These are phyloP conservation scores for Colinus virginianus DNA, from an alignment of 2,113 vertebrate genomes.

Conservation along the genomic window DNA sequence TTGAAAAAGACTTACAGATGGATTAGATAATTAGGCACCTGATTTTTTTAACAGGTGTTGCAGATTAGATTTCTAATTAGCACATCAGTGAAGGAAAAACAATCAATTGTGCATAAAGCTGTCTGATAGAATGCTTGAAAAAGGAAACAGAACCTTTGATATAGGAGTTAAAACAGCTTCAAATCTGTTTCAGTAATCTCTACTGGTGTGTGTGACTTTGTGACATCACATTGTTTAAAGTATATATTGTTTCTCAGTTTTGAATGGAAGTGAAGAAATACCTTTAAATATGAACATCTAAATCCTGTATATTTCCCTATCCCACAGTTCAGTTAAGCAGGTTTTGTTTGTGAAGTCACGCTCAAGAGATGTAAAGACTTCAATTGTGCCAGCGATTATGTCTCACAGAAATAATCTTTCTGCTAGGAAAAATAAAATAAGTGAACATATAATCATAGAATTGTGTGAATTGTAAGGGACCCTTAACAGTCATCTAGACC, in stretches of 20 bases:
- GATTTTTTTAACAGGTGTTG: constrained; percentile 22
- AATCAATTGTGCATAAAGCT: neutral
- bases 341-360: neutral
- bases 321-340: fast-evolving
- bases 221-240: neutral
- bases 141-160: constrained; percentile 17
- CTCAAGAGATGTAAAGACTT: neutral
- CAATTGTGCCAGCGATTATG: neutral
- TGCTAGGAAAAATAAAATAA: neutral
- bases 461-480: too few relatives aligned
- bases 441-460: too few relatives aligned
- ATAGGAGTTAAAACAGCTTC: constrained; percentile 4
- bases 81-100: constrained; percentile 24
- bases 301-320: neutral
- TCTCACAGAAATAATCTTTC: neutral
- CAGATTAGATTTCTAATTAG: constrained; percentile 58
- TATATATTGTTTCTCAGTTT: neutral
- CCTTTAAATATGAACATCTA: neutral
- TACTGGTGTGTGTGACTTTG: neutral
- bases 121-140: neutral
- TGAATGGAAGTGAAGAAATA: neutral
- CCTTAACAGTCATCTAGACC: too few relatives aligned
- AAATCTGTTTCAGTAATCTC: neutral
- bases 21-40: constrained; percentile 48
- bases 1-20: neutral